Base-by-base conservation (phyloP, 2,797 vertebrate genomes). In the Argyrosomus regius region DNA sequence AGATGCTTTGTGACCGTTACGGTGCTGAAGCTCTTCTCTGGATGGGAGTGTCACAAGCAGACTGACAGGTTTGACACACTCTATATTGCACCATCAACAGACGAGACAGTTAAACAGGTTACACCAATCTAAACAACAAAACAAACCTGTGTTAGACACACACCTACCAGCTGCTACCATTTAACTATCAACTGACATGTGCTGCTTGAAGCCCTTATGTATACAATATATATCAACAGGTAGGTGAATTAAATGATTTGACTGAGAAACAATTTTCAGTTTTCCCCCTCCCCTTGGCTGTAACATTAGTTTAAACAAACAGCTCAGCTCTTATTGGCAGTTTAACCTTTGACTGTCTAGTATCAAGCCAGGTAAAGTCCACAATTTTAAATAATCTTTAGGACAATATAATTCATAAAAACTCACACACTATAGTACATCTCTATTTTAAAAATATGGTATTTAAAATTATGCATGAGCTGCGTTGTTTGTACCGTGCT, bases 41-140 rank as follows among this genome's bases (percentile, higher is more conserved):
- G 77, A 76, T 46, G 20, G 16, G 1, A 75, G 54, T n/a, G n/a
- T 72, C 18, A 60, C 62, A 77, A 31, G 59, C 66, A 8, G 83
- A 83, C 80, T 17, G 59, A 85, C 91, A 80, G 89, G 92, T 93
- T 87, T 76, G 74, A 73, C 74, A 18, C 28, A 49, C 31, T 31
- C 31, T 31, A 6, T 28, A 28, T 48, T 0, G 52, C 43, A 64
- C 56, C 50, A 41, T 49, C 45, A n/a, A 66, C 56, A 71, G 79
- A 65, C 59, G 13, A 41, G 31, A 82, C 67, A 20, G 78, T 75
- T n/a, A 45, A 87, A 90, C 90, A 80, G 83, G 88, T 90, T 87
- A 60, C 49, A 80, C 70, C 46, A 74, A 76, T n/a, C 13, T 31
- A 53, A 81, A 88, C 57, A 73, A 75, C 26, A 46, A 45, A 53